Base-by-base conservation (phyloP, 2,888 invertebrate species). In the Dione vanillae region DNA sequence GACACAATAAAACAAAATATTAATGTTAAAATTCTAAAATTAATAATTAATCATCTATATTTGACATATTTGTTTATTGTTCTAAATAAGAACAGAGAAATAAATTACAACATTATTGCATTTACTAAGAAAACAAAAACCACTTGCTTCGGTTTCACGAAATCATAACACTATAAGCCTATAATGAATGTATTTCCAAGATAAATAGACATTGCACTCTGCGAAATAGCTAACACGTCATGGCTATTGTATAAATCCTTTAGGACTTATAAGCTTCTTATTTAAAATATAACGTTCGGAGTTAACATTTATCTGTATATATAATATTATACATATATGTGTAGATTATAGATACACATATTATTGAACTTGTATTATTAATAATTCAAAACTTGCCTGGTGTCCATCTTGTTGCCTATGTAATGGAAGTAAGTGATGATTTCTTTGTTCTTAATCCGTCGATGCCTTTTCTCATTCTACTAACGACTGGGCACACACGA, bases 401-500 rank as follows among this genome's bases (percentile, higher is more conserved):
- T 82, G 76, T 92, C 91, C 92, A 92, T 92, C 78, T 79, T 77
- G 77, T 79, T 78, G 74, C 77, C 75, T 59, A 80, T 74, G 77
- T 14, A 2, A 14, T 64, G 78, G 76, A 79, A 78, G 75, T 75
- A 75, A 74, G 80, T 77, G 79, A 82, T 82, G 80, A 82, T 78
- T 80, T 80, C 85, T 84, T 88, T 87, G 85, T 88, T 86, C 84
- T 88, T 83, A 78, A 79, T 79, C 75, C 80, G 82, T 75, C 78
- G 80, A 80, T 80, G 80, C 81, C 86, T 85, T 79, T 83, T 80
- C 80, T 83, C 83, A 83, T 85, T 86, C 83, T 85, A 86, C 84
- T 91, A 91, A 91, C 82, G 87, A 79, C 79, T 84, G 80, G 78
- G 83, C 81, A 88, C 83, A 90, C 88, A 89, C 77, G 78, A 74